These are phyloP conservation scores for Equus przewalskii DNA, from an alignment of 2,113 vertebrate species.

Conservation along the genomic window DNA sequence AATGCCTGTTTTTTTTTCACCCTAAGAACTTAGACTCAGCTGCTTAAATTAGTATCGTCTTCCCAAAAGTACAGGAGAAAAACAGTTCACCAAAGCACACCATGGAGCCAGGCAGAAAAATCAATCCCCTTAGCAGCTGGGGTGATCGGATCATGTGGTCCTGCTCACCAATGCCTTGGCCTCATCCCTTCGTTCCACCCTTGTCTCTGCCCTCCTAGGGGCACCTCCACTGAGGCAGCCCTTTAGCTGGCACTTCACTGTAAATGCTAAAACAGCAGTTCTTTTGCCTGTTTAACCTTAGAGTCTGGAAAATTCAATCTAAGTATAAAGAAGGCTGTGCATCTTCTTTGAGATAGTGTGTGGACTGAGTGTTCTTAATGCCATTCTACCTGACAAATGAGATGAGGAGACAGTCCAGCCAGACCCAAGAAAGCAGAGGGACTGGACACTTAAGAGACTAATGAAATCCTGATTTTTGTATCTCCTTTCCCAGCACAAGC, in stretches of 20 bases:
- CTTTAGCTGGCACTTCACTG: neutral
- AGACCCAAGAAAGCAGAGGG: neutral
- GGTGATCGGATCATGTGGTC: neutral
- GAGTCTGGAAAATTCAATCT: conserved; percentile 64
- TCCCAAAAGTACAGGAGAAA: conserved; percentile 51
- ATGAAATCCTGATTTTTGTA: conserved; percentile 23
- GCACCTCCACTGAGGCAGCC: neutral
- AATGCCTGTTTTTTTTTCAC: neutral
- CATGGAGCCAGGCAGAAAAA: conserved; percentile 38
- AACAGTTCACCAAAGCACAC: neutral
- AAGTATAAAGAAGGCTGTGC: neutral
- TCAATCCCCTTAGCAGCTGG: conserved; percentile 51
- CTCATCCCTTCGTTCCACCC: neutral
- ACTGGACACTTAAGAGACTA: neutral
- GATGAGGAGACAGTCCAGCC: neutral
- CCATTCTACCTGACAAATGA: conserved; percentile 11
- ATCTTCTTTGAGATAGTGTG: neutral
- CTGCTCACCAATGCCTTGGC: neutral
- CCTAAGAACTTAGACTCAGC: neutral
- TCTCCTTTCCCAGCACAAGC: conserved; percentile 49
- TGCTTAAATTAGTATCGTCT: conserved; percentile 16
- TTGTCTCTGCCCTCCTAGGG: neutral
- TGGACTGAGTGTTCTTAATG: neutral
- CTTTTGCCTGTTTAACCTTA: conserved; percentile 42
- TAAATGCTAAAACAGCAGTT: conserved; percentile 39